Evolutionary conservation across 2,113 vertebrate genomes (phyloP), one percentile per base, ranked within the genome.

Genomic region (Caracal caracal): DNA sequence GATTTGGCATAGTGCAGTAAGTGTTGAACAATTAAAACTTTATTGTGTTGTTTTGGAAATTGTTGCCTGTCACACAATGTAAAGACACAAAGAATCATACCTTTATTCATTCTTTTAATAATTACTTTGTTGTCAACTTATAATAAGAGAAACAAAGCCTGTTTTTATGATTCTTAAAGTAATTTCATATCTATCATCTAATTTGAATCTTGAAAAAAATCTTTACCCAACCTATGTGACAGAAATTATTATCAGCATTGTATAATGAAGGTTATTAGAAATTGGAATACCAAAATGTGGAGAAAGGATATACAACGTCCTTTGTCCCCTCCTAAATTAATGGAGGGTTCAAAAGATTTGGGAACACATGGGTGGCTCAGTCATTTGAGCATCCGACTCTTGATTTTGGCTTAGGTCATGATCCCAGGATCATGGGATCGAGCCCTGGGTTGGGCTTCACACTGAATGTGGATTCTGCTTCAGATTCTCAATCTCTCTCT

Each of bases 1-100:
- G 63, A 92, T 11, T 51, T 90, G 61, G 85, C 91, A 85, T 68
- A 12, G 90, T 28, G 51, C 43, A 11, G 0, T 24, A 78, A 85
- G 26, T 15, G 9, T 6, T 81, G n/a, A 16, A 43, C 53, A 82
- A 26, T 90, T 97, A 95, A 94, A 30, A 59, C 30, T 95, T 91
- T 63, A 65, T 15, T 97, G 51, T 94, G 33, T 80, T 92, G 6
- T 81, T 61, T 79, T 87, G 47, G 68, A 96, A 89, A 83, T 95
- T 66, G 94, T 89, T 56, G 53, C 79, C 26, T 83, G n/a, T 30
- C 84, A 61, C 61, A 75, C 35, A n/a, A 2, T 79, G 66, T 8
- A 71, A 24, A 88, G 35, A 91, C 17, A 70, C 3, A 51, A 65
- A 88, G 10, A 66, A 76, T 40, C 17, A 26, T 65, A 65, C 22